phyloP scores from a whole-genome alignment of 2,888 invertebrate species.

The Ornithoptera priamus region DNA sequence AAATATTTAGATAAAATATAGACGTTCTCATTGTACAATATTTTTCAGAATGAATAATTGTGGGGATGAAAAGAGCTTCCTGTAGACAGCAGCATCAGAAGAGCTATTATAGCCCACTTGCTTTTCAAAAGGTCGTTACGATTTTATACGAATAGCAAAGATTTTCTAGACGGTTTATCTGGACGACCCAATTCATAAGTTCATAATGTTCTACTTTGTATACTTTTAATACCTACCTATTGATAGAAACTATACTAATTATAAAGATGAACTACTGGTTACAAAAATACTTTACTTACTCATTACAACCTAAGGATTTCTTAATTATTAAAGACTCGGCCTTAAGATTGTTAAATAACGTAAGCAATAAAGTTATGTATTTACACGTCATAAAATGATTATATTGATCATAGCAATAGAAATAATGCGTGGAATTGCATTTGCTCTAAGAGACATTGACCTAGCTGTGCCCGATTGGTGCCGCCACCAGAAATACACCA shows the following conservation, averaged over 20 bases:
- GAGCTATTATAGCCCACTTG: slow-evolving; percentile 9
- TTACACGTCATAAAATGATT: background rate
- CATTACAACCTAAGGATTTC: background rate
- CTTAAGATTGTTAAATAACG: background rate
- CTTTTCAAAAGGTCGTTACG: background rate
- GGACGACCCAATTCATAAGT: slow-evolving; percentile 4
- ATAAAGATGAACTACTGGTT: background rate
- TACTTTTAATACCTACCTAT: background rate
- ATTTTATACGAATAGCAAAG: slow-evolving; percentile 8
- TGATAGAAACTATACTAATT: background rate
- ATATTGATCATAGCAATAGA: slow-evolving; percentile 1
- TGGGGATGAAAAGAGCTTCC: background rate
- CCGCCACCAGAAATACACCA: slow-evolving; percentile 44
- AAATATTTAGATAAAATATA: background rate
- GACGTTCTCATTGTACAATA: background rate
- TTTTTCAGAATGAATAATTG: slow-evolving; percentile 5
- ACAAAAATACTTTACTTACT: background rate
- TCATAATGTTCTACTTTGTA: slow-evolving; percentile 1
- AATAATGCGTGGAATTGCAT: slow-evolving; percentile 31
- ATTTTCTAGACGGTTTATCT: slow-evolving; percentile 5
- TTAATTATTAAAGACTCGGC: background rate
- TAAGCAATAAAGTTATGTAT: background rate
- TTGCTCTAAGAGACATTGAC: slow-evolving; percentile 71
- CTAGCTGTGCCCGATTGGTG: slow-evolving; percentile 59
- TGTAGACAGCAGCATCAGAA: slow-evolving; percentile 4